Base-by-base conservation (phyloP, 30 jellyfish, hydroid and myxozoan species). In the Calvadosia cruxmelitensis region DNA sequence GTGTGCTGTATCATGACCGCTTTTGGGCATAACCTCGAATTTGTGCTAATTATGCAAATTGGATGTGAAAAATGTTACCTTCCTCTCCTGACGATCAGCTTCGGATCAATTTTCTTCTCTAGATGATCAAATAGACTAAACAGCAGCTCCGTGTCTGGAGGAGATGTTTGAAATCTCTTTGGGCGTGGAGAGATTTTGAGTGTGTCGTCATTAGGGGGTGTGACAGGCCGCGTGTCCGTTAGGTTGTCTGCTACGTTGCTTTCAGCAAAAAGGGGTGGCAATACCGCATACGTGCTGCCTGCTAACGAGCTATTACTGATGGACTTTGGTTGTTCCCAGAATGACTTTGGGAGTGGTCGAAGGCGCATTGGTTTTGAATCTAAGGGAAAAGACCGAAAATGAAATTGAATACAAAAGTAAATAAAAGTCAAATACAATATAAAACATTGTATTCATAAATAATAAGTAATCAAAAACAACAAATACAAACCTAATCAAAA, bases 261-360 rank as follows among this genome's bases (percentile, higher is more conserved):
- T 27, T 85, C 94, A 25, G 85, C 26, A 76, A 86, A 86, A 31
- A 86, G 72, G 3, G 96, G 96, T 74, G 96, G 96, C 48, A 86
- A 51, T 3, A 68, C 76, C 0, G 92, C 52, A 79, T 78, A 79
- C 20, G 50, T 52, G 63, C 68, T 79, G 1, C 94, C 92, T 10
- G 92, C 90, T 16, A 86, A 63, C 1, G 94, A 79, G 73, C 88
- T 86, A 13, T 87, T 86, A 3, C 73, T 85, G 42, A 71, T 52
- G 50, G 92, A 29, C 50, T 67, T 33, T 0, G 96, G 96, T 35
- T 86, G 85, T 29, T 66, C 51, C 94, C 93, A 86, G 79, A 86
- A 86, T 33, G 96, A 86, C 33, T 65, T 67, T 3, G 96, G 96
- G 24, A 86, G 64, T 16, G 96, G 93, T 34, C 96, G 63, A 34